Conservation (phyloP, 2,113 vertebrate species). For the Lepidiolamprologus cunningtoni region DNA sequence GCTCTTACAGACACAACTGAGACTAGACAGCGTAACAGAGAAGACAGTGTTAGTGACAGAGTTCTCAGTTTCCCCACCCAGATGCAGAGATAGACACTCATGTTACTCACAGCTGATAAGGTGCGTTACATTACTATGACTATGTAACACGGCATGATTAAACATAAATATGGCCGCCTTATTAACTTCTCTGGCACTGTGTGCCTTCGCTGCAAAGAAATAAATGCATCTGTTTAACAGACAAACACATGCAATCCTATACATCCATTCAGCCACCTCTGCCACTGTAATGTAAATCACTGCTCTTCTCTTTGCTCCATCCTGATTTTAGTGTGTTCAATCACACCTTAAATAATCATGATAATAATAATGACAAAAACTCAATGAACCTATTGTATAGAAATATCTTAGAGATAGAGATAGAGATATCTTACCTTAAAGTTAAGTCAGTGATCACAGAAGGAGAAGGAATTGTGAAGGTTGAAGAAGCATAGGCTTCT, state of each 20-base stretch:
- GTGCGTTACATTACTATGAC: background rate
- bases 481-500: constrained; percentile 21
- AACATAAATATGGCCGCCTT: background rate
- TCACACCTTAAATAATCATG: background rate
- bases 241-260: background rate
- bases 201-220: background rate
- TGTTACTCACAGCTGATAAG: constrained; percentile 13
- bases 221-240: background rate
- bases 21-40: constrained; percentile 52
- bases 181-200: background rate
- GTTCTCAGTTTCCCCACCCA: constrained; percentile 58
- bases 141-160: background rate
- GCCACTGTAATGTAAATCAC: background rate
- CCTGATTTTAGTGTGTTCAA: background rate
- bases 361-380: background rate
- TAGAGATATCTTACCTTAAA: constrained; percentile 29
- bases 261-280: background rate
- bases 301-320: background rate
- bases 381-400: background rate
- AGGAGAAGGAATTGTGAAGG: background rate
- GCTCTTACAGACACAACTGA: constrained; percentile 38
- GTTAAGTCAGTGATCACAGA: background rate
- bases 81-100: constrained; percentile 51
- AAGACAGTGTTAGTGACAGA: constrained; percentile 57
- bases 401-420: background rate